Base-by-base conservation (phyloP, 2,113 vertebrate species). In the Psittacara wagleri region DNA sequence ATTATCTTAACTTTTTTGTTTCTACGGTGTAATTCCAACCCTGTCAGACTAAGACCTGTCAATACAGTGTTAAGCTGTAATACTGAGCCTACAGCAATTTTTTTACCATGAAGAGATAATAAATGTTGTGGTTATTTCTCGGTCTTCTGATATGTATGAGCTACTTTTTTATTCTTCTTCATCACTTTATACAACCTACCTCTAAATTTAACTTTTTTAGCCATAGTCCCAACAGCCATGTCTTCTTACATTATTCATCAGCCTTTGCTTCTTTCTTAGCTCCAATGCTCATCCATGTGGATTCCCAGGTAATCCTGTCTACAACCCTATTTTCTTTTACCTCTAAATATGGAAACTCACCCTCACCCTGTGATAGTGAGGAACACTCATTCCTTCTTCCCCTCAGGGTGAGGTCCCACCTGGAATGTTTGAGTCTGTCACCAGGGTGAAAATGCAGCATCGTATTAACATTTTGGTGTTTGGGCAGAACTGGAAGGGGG, bases 381-480 rank as follows among this genome's bases (percentile, higher is more conserved):
- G 7, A 92, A 70, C 29, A 57, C 10, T 6, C 33, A 62, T 10
- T 16, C 11, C 6, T 16, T 39, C 35, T 44, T 85, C 17, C 67
- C 18, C 22, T 75, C 24, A 46, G 11, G 9, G 5, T 70, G 37
- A 88, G 44, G 37, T n/a, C 6, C 22, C 25, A 31, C 22, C 14
- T 27, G 25, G 16, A 41, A 25, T 8, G 20, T 83, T 63, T 75
- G 46, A 37, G 12, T 37, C 22, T 70, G n/a, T 11, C 29, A 63
- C 19, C 17, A 37, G 24, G 4, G 4, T 52, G 27, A 88, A 70
- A 66, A 54, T 49, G 18, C 27, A 54, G 17, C 11, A 17, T 29
- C 4, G 1, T 13, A 18, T 12, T 39, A 22, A 85, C 33, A 61
- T 6, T 29, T 2, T 0, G 0, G 5, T 35, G 11, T 52, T 52